A percentile compares a stretch with the other conserved stretches of the same genome.
Evolutionary conservation across 30 jellyfish, hydroid and myxozoan species (phyloP).

Genomic region (Haliclystus octoradiatus): DNA sequence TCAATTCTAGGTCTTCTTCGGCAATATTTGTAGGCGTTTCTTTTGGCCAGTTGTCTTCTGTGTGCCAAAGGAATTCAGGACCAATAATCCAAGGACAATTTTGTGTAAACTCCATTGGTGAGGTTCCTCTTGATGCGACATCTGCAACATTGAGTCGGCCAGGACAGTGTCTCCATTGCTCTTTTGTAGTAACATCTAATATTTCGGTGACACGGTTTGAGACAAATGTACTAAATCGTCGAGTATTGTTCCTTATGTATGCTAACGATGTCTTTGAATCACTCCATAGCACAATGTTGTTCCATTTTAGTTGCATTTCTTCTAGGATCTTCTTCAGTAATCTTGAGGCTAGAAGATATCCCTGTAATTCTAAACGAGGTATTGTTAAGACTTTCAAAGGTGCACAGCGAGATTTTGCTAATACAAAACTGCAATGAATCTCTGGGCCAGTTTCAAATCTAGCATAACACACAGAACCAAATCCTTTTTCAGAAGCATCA

Average conservation of each 20-base stretch:
- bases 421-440: constrained; percentile 17
- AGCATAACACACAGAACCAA: constrained; percentile 17
- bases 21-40: too few relatives aligned
- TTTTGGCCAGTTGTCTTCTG: too few relatives aligned
- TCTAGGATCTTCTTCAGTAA: constrained; percentile 35
- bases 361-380: constrained; percentile 40
- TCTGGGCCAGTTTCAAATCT: constrained; percentile 12
- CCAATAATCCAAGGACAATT: too few relatives aligned
- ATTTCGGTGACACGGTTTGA: constrained; percentile 26
- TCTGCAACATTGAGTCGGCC: too few relatives aligned
- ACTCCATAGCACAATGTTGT: constrained; percentile 41
- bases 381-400: constrained; percentile 23
- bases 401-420: constrained; percentile 37
- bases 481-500: constrained; percentile 17
- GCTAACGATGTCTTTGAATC: constrained; percentile 36
- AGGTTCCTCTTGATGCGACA: too few relatives aligned
- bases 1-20: too few relatives aligned
- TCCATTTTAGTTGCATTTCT: not conserved
- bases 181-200: constrained; percentile 27
- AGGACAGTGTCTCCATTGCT: constrained; percentile 47
- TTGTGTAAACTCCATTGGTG: too few relatives aligned
- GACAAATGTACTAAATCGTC: constrained; percentile 27
- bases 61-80: too few relatives aligned
- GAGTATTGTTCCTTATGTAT: constrained; percentile 13
- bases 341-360: constrained; percentile 12